Evolutionary conservation across 2,797 vertebrate genomes (phyloP).

Genomic region (Coregonus sp.): DNA sequence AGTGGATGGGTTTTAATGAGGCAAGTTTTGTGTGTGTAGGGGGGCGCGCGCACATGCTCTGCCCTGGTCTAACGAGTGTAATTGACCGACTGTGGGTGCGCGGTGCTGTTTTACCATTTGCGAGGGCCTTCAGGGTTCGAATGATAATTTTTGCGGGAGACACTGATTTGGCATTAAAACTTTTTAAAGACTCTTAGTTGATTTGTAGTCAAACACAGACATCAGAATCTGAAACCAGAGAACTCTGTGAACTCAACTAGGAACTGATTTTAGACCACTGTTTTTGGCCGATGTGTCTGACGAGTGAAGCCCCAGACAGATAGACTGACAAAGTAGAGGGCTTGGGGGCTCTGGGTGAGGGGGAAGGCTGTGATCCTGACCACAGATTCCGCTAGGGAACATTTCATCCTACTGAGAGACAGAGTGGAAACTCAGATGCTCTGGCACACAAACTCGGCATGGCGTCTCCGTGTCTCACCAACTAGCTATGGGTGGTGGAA

Average conservation of each 20-base stretch:
- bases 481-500: constrained; percentile 51
- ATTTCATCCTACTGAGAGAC: constrained; percentile 57
- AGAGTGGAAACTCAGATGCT: constrained; percentile 70
- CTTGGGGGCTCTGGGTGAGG: constrained; percentile 55
- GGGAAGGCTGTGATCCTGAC: constrained; percentile 54
- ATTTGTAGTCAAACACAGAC: constrained; percentile 2
- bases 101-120: constrained; percentile 68
- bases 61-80: constrained; percentile 75
- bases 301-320: not conserved
- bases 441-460: constrained; percentile 56
- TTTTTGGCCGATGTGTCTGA: constrained; percentile 33
- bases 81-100: constrained; percentile 74
- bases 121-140: constrained; percentile 51
- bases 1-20: constrained; percentile 81
- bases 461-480: constrained; percentile 56
- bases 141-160: constrained; percentile 73
- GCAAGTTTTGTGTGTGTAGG: constrained; percentile 68
- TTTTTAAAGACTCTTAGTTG: constrained; percentile 45
- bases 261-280: constrained; percentile 23
- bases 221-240: constrained; percentile 39
- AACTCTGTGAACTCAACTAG: not conserved
- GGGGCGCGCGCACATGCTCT: constrained; percentile 27
- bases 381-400: constrained; percentile 58
- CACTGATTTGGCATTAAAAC: constrained; percentile 66
- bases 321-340: constrained; percentile 52